Conservation (phyloP, 2,113 vertebrate genomes). For the crab-eating macaque (Macaca fascicularis) region T2T-MFA8v1.1 NC_088391.1:8087001-8087500, state of each 20-base stretch:
- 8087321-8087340: neutral
- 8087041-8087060: neutral
- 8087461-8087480: conserved; percentile 9
- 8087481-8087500: neutral
- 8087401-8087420: neutral
- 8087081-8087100: neutral
- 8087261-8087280: too few species aligned
- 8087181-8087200: too few species aligned
- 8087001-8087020: neutral
- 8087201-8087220: too few species aligned
- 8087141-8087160: too few species aligned
- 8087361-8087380: neutral
- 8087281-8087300: too few species aligned
- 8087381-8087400: neutral
- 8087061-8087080: neutral
- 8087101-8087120: neutral
- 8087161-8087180: too few species aligned
- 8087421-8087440: neutral
- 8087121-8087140: neutral
- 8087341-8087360: neutral
- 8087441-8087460: neutral
- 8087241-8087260: too few species aligned
- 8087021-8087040: neutral
- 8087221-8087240: too few species aligned
- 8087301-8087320: neutral